Evolutionary conservation across 2,113 vertebrate species (phyloP), one percentile per base, ranked within the genome.

Genomic region (Anoplopoma fimbria): DNA sequence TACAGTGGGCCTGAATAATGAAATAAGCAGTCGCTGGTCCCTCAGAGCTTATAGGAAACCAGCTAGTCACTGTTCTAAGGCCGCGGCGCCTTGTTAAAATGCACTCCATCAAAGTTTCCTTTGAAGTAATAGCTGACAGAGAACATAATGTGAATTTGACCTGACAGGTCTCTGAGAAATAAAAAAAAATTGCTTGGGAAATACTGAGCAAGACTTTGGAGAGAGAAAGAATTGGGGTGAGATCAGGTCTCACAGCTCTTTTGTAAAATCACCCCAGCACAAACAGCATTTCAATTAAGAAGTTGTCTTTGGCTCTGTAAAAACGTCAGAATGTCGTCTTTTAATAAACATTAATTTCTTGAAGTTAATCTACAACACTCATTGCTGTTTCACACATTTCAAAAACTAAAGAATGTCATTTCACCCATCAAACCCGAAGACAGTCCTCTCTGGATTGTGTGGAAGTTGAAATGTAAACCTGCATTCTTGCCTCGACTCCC

Each of bases 121-220:
- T 92, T 92, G 89, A 93, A 92, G 85, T 84, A 84, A 82, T 40
- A 77, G 63, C 86, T 92, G 92, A 94, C 88, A 90, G 86, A 87
- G 88, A 88, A 89, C 81, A 84, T 85, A 88, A 89, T 85, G 82
- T 87, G 87, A 82, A 89, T 88, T 79, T 81, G 75, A 89, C 83
- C 88, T 89, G 83, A 81, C 82, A 88, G 75, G 63, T 69, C 69
- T 85, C 49, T 71, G 69, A 57, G 51, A 61, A 70, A 27, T 0
- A 27, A 15, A n/a, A 53, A 61, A 64, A 83, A 76, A 91, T 45
- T 82, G 77, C 87, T 75, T 31, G 61, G 83, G 76, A 89, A 79
- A 87, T 63, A 82, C 69, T 69, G 63, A 86, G 78, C 29, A 45
- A 83, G 65, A 21, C 49, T 85, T 65, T 60, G 14, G 79, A 85